phyloP scores from a whole-genome alignment of 2,113 vertebrate genomes.

The Tupaia chinensis region DNA sequence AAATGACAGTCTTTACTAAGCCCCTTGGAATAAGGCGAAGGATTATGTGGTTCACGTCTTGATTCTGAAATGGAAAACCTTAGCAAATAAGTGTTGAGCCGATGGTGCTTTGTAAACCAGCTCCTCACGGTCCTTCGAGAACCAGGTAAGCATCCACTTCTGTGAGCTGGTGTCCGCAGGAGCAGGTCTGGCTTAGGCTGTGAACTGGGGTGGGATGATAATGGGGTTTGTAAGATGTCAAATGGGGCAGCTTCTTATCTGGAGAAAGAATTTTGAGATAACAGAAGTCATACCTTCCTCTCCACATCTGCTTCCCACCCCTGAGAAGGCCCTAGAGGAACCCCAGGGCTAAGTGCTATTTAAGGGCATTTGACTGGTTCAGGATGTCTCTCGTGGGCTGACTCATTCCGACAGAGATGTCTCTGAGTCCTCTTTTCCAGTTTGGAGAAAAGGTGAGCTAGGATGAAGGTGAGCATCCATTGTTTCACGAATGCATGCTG shows the following conservation, averaged over 20 bases:
- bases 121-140: background rate
- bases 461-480: background rate
- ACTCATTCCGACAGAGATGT: background rate
- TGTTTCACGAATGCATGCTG: background rate
- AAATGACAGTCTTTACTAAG: constrained; percentile 67
- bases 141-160: background rate
- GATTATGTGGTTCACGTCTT: constrained; percentile 33
- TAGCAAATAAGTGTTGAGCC: constrained; percentile 56
- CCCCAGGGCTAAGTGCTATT: too few species aligned
- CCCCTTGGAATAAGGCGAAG: constrained; percentile 47
- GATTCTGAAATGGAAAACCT: constrained; percentile 73
- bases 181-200: background rate
- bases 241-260: background rate
- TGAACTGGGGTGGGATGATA: background rate
- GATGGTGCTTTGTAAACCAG: constrained; percentile 33
- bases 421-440: background rate
- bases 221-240: background rate
- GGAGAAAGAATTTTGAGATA: background rate
- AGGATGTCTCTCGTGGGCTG: background rate
- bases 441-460: background rate
- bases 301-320: background rate
- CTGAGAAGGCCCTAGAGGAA: too few species aligned
- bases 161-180: background rate
- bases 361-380: background rate
- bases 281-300: background rate